These are phyloP conservation scores for Aproaerema taeniolella DNA, from an alignment of 2,888 invertebrate genomes.

Conservation along the genomic window DNA sequence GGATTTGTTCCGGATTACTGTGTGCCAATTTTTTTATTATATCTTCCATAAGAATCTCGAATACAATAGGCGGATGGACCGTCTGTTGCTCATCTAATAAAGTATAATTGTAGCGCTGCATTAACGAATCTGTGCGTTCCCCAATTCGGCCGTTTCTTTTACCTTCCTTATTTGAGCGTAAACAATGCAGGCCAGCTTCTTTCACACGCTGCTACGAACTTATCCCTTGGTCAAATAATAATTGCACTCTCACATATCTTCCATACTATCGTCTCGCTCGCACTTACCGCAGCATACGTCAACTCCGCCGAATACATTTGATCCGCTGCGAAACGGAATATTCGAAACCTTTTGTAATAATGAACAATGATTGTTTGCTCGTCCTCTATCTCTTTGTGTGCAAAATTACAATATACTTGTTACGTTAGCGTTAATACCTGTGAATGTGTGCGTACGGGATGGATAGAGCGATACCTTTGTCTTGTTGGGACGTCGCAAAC, in stretches of 20 bases:
- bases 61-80: conserved; percentile 33
- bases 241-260: conserved; percentile 64
- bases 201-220: conserved; percentile 74
- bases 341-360: conserved; percentile 76
- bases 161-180: conserved; percentile 73
- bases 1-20: conserved; percentile 23
- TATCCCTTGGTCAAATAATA: conserved; percentile 76
- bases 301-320: conserved; percentile 58
- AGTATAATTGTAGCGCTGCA: conserved; percentile 55
- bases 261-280: conserved; percentile 44
- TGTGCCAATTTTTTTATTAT: conserved; percentile 23
- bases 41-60: conserved; percentile 10
- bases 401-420: conserved; percentile 76
- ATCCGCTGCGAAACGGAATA: conserved; percentile 74
- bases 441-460: conserved; percentile 67
- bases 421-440: conserved; percentile 64
- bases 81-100: conserved; percentile 47
- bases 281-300: conserved; percentile 55
- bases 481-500: conserved; percentile 74
- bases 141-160: conserved; percentile 57
- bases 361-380: conserved; percentile 77
- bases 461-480: conserved; percentile 74
- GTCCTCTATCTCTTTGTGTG: conserved; percentile 74
- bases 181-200: conserved; percentile 70
- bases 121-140: conserved; percentile 53